phyloP scores from a whole-genome alignment of 2,797 vertebrate genomes.

The Diceros bicornis region DNA sequence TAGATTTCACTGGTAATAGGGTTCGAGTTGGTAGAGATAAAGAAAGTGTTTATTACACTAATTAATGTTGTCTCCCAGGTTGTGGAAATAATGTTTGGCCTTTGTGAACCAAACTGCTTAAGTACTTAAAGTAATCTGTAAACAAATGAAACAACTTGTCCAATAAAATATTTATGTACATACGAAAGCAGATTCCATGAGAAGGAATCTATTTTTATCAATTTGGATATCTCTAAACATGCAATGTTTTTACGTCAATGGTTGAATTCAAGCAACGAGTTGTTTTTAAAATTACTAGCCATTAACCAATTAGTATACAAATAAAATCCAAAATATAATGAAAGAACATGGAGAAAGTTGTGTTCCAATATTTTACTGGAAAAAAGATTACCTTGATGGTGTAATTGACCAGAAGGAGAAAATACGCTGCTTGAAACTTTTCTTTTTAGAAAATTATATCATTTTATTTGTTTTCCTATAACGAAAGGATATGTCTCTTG shows the following conservation, averaged over 20 bases:
- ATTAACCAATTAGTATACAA: not conserved
- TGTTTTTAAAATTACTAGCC: not conserved
- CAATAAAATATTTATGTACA: not conserved
- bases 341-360: not conserved
- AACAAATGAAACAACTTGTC: not conserved
- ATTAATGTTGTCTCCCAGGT: not conserved
- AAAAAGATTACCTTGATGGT: not conserved
- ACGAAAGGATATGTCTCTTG: not conserved
- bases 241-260: not conserved
- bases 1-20: not conserved
- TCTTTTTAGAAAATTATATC: not conserved
- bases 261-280: not conserved
- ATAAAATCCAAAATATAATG: conserved; percentile 8
- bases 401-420: not conserved
- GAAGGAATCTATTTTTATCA: not conserved
- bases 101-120: not conserved
- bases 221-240: not conserved
- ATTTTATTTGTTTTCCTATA: not conserved
- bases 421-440: not conserved
- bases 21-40: not conserved
- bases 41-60: not conserved
- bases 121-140: not conserved
- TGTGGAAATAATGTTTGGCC: not conserved
- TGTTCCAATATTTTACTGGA: not conserved
- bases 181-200: not conserved